phyloP scores from a whole-genome alignment of 2,113 vertebrate genomes.

The Glaucomys volans region DNA sequence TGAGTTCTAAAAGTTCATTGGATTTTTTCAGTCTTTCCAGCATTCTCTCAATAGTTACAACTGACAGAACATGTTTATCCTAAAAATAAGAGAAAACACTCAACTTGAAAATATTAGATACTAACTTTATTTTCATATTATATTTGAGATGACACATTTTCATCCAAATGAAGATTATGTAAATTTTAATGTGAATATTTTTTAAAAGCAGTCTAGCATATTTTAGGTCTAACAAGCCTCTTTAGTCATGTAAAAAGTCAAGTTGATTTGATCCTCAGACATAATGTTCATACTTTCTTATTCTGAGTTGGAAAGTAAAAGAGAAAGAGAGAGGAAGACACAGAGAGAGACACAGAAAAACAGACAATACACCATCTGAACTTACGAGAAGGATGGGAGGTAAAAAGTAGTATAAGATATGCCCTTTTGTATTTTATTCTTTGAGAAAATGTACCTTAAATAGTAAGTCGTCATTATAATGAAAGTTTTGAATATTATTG shows the following conservation, averaged over 20 bases:
- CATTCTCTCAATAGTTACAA: conserved; percentile 91
- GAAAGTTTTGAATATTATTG: conserved; percentile 33
- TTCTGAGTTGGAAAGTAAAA: background rate
- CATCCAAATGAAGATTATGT: conserved; percentile 2
- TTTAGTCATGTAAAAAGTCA: conserved; percentile 35
- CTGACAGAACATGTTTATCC: conserved; percentile 92
- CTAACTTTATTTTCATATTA: background rate
- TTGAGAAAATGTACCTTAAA: conserved; percentile 32
- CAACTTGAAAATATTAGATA: background rate
- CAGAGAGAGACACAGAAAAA: background rate
- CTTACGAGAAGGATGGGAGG: background rate
- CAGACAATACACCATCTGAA: background rate
- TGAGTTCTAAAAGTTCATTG: conserved; percentile 92
- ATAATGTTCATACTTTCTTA: background rate
- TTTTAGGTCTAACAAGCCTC: background rate
- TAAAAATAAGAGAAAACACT: conserved; percentile 77
- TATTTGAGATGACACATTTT: background rate
- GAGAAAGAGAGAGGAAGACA: background rate
- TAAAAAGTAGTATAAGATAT: background rate
- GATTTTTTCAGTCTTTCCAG: conserved; percentile 91
- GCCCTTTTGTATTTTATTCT: background rate
- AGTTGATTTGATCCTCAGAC: background rate
- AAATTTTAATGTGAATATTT: conserved; percentile 32
- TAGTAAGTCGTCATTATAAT: background rate
- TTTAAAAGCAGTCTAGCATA: conserved; percentile 4